Percentiles rank a stretch among this genome's conserved stretches.
These are phyloP conservation scores for Heliocidaris tuberculata DNA, from an alignment of 35 echinoderm and acorn worm genomes.

Conservation along the genomic window DNA sequence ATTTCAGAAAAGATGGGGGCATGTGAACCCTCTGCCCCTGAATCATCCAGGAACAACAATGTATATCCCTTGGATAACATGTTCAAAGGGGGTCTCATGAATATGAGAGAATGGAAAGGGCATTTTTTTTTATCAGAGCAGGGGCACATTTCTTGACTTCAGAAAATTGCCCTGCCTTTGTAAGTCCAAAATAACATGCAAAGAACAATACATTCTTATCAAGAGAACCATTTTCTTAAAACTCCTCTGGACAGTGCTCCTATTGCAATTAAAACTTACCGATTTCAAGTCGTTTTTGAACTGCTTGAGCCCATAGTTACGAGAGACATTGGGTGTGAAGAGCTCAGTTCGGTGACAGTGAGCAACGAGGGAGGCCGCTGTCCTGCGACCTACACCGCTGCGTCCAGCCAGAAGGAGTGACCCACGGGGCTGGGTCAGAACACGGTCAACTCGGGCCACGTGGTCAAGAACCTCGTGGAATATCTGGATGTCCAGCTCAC, in stretches of 20 bases:
- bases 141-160: too few relatives aligned
- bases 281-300: slow-evolving; percentile 94
- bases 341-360: slow-evolving; percentile 86
- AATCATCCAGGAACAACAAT: too few relatives aligned
- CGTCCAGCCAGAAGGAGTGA: slow-evolving; percentile 90
- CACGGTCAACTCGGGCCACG: slow-evolving; percentile 82
- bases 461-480: slow-evolving; percentile 90
- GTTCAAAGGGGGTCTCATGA: too few relatives aligned
- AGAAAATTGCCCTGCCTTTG: too few relatives aligned
- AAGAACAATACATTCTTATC: not conserved
- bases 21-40: too few relatives aligned
- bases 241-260: too few relatives aligned
- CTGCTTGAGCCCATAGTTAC: slow-evolving; percentile 83
- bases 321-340: slow-evolving; percentile 77
- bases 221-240: not conserved
- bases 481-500: slow-evolving; percentile 84
- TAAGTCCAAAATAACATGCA: too few relatives aligned
- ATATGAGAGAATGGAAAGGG: too few relatives aligned
- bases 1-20: too few relatives aligned
- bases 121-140: too few relatives aligned
- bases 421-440: slow-evolving; percentile 89
- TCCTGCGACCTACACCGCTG: slow-evolving; percentile 84
- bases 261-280: slow-evolving; percentile 47
- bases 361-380: slow-evolving; percentile 77
- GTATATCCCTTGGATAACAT: too few relatives aligned